These are phyloP conservation scores for Stratiolaelaps scimitus DNA, from an alignment of 1,140 invertebrate genomes.

Conservation along the genomic window DNA sequence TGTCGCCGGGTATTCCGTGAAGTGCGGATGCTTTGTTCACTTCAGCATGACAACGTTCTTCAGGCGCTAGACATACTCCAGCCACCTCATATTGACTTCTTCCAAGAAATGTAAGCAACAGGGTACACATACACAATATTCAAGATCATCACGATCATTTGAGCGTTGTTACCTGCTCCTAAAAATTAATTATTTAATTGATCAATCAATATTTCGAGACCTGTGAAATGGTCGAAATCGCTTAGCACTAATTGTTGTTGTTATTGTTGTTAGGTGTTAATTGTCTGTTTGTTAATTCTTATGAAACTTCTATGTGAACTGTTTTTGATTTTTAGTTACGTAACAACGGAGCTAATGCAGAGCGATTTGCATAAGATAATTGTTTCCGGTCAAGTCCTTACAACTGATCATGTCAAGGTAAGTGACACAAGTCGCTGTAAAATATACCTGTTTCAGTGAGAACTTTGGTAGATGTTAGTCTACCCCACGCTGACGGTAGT, in stretches of 20 bases:
- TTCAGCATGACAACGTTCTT: slow-evolving; percentile 98
- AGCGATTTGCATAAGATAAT: slow-evolving; percentile 99
- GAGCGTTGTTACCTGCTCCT: background rate
- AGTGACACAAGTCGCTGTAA: too few species aligned
- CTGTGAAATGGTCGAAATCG: too few species aligned
- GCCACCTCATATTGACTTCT: slow-evolving; percentile 91
- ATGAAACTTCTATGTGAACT: background rate
- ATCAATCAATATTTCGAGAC: too few species aligned
- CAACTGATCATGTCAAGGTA: slow-evolving; percentile 94
- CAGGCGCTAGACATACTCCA: slow-evolving; percentile 90
- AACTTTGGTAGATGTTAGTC: too few species aligned
- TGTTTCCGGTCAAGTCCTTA: slow-evolving; percentile 93
- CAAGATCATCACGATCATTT: too few species aligned
- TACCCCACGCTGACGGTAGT: too few species aligned
- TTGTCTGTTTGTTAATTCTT: background rate
- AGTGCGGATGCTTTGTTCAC: slow-evolving; percentile 97
- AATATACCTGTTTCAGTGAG: too few species aligned
- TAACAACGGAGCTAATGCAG: slow-evolving; percentile 96
- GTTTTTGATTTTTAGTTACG: slow-evolving; percentile 59
- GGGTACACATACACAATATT: slow-evolving; percentile 25
- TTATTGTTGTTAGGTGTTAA: background rate
- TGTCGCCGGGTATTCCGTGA: slow-evolving; percentile 96
- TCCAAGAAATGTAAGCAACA: slow-evolving; percentile 99
- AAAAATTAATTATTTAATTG: too few species aligned
- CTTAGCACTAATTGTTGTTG: background rate